Evolutionary conservation across 2,113 vertebrate species (phyloP).

Genomic region (Xyliphius kryptos): DNA sequence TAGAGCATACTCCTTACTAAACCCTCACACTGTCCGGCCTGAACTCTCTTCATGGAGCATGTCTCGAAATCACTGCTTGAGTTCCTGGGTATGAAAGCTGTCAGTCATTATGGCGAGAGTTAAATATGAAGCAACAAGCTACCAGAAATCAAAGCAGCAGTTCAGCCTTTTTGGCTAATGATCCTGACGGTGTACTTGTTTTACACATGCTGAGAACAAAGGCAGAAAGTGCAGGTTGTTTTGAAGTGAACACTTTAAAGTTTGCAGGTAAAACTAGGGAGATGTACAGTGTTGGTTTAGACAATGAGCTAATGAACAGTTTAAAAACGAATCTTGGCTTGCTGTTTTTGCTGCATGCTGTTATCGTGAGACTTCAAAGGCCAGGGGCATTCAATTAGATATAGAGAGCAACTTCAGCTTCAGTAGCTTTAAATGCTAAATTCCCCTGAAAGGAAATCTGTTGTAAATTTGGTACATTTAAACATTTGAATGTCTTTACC

Average conservation of each 20-base stretch:
- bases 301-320: slow-evolving; percentile 16
- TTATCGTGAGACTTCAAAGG: slow-evolving; percentile 28
- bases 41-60: slow-evolving; percentile 25
- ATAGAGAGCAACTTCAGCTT: neutral
- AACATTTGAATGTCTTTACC: too few species aligned
- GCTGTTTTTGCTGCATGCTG: slow-evolving; percentile 4
- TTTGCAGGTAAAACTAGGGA: slow-evolving; percentile 9
- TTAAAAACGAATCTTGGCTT: neutral
- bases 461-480: too few species aligned
- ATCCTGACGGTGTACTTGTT: slow-evolving; percentile 48
- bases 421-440: neutral
- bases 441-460: neutral
- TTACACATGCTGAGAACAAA: slow-evolving; percentile 54
- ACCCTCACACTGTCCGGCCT: slow-evolving; percentile 18
- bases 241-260: slow-evolving; percentile 41
- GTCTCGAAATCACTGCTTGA: slow-evolving; percentile 9
- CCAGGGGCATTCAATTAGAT: slow-evolving; percentile 15
- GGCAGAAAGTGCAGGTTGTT: slow-evolving; percentile 45
- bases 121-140: slow-evolving; percentile 38
- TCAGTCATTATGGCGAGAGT: slow-evolving; percentile 4
- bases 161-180: slow-evolving; percentile 47
- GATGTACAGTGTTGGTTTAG: slow-evolving; percentile 22
- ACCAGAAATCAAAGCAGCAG: slow-evolving; percentile 50
- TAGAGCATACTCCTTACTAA: slow-evolving; percentile 36
- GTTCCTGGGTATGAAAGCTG: slow-evolving; percentile 25